Evolutionary conservation across 2,888 invertebrate species (phyloP).

Genomic region (Tenthredo distinguenda): DNA sequence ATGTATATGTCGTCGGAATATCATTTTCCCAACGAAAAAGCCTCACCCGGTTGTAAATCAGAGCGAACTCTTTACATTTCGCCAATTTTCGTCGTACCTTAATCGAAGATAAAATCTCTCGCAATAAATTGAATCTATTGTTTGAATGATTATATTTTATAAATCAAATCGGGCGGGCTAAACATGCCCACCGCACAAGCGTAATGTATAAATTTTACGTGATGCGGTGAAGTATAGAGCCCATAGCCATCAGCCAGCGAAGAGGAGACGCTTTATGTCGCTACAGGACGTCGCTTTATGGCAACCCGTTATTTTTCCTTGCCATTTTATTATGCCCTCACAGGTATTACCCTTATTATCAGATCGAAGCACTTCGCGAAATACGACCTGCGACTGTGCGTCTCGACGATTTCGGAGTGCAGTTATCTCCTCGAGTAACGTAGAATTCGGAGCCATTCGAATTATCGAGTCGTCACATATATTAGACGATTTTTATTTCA

Average conservation of each 20-base stretch:
- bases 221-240: background rate
- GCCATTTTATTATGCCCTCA: slow-evolving; percentile 23
- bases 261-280: slow-evolving; percentile 24
- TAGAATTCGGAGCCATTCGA: background rate
- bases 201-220: background rate
- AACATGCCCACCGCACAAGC: background rate
- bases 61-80: background rate
- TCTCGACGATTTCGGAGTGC: background rate
- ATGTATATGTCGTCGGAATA: background rate
- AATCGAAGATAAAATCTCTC: background rate
- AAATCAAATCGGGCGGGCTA: background rate
- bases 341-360: slow-evolving; percentile 35
- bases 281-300: slow-evolving; percentile 38
- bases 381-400: slow-evolving; percentile 13
- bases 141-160: background rate
- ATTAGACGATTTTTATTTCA: background rate
- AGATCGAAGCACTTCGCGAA: background rate
- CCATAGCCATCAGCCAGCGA: background rate
- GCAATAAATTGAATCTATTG: background rate
- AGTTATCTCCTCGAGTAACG: slow-evolving; percentile 17
- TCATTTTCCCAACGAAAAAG: background rate
- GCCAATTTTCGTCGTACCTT: background rate
- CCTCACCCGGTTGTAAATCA: background rate
- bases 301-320: slow-evolving; percentile 28
- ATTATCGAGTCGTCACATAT: background rate